These are phyloP conservation scores for Muscicapa striata DNA, from an alignment of 2,797 vertebrate species.

Conservation along the genomic window DNA sequence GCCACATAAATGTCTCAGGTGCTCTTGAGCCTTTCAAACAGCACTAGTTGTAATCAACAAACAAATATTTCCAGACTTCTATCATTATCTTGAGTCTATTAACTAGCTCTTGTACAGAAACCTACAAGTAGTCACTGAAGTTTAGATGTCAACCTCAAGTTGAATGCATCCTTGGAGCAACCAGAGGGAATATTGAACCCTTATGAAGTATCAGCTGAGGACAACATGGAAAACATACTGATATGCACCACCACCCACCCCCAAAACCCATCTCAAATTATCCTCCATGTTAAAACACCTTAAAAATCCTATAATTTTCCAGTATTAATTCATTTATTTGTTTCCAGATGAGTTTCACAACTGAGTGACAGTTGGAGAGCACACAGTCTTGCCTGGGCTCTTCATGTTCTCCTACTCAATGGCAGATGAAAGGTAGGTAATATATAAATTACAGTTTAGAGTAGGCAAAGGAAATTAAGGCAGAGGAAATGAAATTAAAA, in stretches of 20 bases:
- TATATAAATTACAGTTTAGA: not conserved
- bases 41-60: not conserved
- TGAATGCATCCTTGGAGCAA: not conserved
- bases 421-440: not conserved
- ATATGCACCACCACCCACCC: rapidly evolving
- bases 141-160: not conserved
- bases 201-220: not conserved
- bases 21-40: not conserved
- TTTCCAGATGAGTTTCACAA: not conserved
- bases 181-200: not conserved
- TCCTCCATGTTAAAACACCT: not conserved
- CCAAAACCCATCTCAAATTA: not conserved
- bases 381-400: not conserved
- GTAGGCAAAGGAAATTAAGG: not conserved
- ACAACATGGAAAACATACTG: not conserved
- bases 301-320: not conserved
- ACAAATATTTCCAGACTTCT: not conserved
- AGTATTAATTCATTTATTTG: not conserved
- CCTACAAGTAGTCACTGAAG: not conserved
- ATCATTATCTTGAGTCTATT: not conserved
- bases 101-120: not conserved
- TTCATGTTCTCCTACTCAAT: not conserved
- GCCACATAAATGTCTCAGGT: rapidly evolving
- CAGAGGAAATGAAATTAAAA: not conserved
- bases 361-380: not conserved